Evolutionary conservation across 1,140 invertebrate species (phyloP), one percentile per base, ranked within the genome.

Genomic region (Steinernema khuongi): DNA sequence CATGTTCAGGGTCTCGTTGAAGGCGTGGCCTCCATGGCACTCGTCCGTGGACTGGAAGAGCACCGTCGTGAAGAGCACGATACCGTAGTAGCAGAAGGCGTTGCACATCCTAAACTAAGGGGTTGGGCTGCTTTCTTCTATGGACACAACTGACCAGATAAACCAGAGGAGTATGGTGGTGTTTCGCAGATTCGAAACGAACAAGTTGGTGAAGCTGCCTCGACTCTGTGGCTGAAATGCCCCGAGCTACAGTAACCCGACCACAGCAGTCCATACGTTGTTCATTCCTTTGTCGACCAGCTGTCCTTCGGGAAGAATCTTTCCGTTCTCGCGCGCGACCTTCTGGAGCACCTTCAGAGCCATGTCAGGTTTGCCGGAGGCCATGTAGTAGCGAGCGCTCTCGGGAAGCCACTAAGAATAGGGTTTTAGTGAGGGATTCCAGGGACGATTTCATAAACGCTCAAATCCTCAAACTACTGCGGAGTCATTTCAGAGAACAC

Each of bases 81-180:
- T 89, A 0, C 94, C 94, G 85, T 97, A 97, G 85, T 97, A 97
- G 80, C 92, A 94, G 87, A 97, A 96, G 0, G 94, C 93, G 87
- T 93, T 94, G 0, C 92, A 90, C 87, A 94, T 91, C 93, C 93
- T 94, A 82, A 60, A 85, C 7, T 26, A 60, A 26, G 26, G 26
- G 14, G 50, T 4, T 60, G 50, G 14, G 50, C 50, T 7, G 19
- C 11, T 50, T 17, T 29, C 77, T 81, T 67, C 0, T 78, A 14
- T 86, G 68, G 73, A 83, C 18, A 68, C 72, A 33, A 81, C 86
- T 86, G 87, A 93, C 94, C 94, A 97, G 76, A 96, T 94, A 79
- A 94, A 90, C 94, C 94, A 96, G 1, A 96, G 87, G 1, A 96
- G 87, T 2, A 84, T 31, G 1, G 83, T 85, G 80, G 88, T 89